phyloP scores from a whole-genome alignment of 2,888 invertebrate genomes.

The Netelia fuscicornis region DNA sequence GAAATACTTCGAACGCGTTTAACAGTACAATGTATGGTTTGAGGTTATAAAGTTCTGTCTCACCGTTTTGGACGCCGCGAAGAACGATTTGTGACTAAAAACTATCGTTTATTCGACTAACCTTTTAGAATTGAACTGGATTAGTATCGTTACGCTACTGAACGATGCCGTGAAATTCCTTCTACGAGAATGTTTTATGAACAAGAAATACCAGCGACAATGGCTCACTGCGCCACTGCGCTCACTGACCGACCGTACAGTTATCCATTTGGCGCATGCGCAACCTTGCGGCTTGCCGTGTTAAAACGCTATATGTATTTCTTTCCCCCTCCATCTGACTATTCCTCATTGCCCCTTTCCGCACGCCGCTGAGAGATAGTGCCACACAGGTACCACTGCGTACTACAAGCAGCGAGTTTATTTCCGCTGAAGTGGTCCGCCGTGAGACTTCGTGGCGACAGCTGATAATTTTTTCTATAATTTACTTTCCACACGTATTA shows the following conservation, averaged over 20 bases:
- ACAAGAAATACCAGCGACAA: not conserved
- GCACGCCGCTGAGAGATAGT: not conserved
- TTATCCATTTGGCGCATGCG: slow-evolving; percentile 1
- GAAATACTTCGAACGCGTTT: not conserved
- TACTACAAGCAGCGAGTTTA: slow-evolving; percentile 56
- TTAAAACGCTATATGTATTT: not conserved
- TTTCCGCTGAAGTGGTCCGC: slow-evolving; percentile 67
- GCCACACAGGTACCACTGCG: slow-evolving; percentile 44
- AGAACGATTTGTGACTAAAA: not conserved
- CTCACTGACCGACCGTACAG: not conserved
- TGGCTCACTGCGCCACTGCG: slow-evolving; percentile 34
- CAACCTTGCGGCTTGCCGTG: not conserved
- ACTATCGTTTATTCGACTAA: not conserved
- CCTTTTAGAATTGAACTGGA: not conserved
- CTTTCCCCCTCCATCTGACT: not conserved
- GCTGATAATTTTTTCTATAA: slow-evolving; percentile 14
- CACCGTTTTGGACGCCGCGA: not conserved
- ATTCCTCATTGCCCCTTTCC: not conserved
- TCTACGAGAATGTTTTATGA: not conserved
- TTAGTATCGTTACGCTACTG: slow-evolving; percentile 20
- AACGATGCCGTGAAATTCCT: slow-evolving; percentile 19
- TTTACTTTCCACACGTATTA: slow-evolving; percentile 39
- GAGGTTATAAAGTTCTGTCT: not conserved
- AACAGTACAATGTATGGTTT: not conserved
- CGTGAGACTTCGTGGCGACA: slow-evolving; percentile 70